Percentiles rank a stretch among this genome's conserved stretches.
Evolutionary conservation across 2,888 invertebrate species (phyloP).

Genomic region (Napeogenes sylphis): DNA sequence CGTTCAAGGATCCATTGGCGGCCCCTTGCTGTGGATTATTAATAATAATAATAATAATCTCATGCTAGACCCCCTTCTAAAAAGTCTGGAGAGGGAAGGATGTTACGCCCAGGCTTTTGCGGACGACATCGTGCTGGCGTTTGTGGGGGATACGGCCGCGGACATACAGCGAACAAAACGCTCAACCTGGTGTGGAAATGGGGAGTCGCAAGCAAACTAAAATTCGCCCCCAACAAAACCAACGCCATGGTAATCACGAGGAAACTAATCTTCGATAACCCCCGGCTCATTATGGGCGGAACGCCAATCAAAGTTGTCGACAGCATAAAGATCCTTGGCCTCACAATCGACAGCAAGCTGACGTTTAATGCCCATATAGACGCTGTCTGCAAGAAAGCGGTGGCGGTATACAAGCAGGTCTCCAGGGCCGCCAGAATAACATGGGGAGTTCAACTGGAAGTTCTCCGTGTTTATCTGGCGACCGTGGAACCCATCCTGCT

Average conservation of each 20-base stretch:
- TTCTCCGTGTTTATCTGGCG: slow-evolving; percentile 2
- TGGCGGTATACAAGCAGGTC: slow-evolving; percentile 7
- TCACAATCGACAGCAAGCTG: neutral
- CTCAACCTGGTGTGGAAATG: too few relatives aligned
- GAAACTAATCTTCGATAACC: too few relatives aligned
- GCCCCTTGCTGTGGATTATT: too few relatives aligned
- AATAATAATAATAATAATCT: too few relatives aligned
- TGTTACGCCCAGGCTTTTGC: neutral
- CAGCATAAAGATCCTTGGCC: neutral
- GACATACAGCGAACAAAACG: neutral
- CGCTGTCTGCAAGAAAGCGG: neutral
- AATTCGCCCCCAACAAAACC: too few relatives aligned
- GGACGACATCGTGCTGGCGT: too few relatives aligned
- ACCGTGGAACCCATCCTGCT: slow-evolving; percentile 11
- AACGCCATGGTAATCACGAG: too few relatives aligned
- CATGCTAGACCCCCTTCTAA: neutral
- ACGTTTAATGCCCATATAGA: slow-evolving; percentile 5
- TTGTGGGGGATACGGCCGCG: too few relatives aligned
- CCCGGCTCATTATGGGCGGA: slow-evolving; percentile 5
- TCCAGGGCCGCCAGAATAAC: slow-evolving; percentile 1
- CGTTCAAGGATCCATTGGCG: too few relatives aligned
- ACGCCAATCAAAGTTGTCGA: neutral
- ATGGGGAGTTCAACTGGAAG: slow-evolving; percentile 11
- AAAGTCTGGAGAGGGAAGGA: neutral
- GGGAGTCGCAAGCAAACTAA: too few relatives aligned